Evolutionary conservation across 92 coral and sea anemone species (phyloP).

Genomic region (Porites evermanni): DNA sequence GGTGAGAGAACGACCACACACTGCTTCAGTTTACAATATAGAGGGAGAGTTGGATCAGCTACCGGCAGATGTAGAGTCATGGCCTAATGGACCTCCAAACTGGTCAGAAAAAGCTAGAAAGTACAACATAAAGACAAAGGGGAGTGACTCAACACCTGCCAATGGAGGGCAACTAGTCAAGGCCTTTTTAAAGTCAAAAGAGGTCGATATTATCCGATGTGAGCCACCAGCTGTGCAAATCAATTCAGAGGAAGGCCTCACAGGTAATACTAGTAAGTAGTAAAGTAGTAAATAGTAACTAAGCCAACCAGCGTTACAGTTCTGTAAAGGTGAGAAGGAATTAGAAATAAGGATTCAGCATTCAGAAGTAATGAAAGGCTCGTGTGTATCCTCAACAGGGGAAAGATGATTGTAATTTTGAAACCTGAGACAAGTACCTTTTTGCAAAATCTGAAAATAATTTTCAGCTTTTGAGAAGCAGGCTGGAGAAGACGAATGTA

Average conservation of each 20-base stretch:
- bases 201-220: conserved; percentile 7
- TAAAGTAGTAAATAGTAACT: too few relatives aligned
- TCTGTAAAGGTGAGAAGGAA: too few relatives aligned
- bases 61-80: neutral
- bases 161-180: conserved; percentile 46
- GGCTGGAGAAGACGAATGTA: too few relatives aligned
- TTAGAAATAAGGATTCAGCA: too few relatives aligned
- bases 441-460: too few relatives aligned
- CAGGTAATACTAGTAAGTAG: too few relatives aligned
- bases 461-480: too few relatives aligned
- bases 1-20: conserved; percentile 21
- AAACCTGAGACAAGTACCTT: too few relatives aligned
- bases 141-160: conserved; percentile 1
- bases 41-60: conserved; percentile 29
- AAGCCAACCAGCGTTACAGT: too few relatives aligned
- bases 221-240: neutral
- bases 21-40: conserved; percentile 1
- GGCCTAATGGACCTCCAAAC: conserved; percentile 4
- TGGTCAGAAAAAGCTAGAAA: conserved; percentile 54
- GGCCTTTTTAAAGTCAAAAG: conserved; percentile 28
- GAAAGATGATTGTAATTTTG: too few relatives aligned
- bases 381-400: too few relatives aligned
- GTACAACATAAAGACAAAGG: conserved; percentile 30
- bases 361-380: too few relatives aligned
- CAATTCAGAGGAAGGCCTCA: neutral